These are phyloP conservation scores for Drosophila ercepeae DNA, from an alignment of 1,140 invertebrate genomes.

Conservation along the genomic window DNA sequence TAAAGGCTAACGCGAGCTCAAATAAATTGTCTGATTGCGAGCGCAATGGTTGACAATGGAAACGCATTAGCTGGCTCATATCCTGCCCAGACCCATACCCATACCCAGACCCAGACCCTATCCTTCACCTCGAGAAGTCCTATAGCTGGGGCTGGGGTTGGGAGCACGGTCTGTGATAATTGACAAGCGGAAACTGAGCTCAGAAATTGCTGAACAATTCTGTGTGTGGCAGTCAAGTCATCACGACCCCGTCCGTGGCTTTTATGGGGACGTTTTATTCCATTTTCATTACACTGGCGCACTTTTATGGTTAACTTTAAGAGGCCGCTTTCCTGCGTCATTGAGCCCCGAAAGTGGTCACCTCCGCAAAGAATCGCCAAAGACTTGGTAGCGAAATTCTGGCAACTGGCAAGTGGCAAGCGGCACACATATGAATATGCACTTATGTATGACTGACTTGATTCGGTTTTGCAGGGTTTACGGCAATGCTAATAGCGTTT, in stretches of 20 bases:
- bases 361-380: not conserved
- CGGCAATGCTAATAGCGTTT: conserved; percentile 73
- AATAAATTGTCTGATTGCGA: conserved; percentile 64
- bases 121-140: not conserved
- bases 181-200: not conserved
- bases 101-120: too few relatives aligned
- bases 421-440: conserved; percentile 19
- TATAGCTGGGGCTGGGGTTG: too few relatives aligned
- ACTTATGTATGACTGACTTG: conserved; percentile 26
- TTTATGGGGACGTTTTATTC: conserved; percentile 47
- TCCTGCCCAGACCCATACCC: too few relatives aligned
- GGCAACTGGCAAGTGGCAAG: conserved; percentile 44
- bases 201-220: conserved; percentile 15
- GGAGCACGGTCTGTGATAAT: not conserved
- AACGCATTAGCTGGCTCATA: conserved; percentile 57
- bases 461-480: conserved; percentile 64
- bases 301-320: conserved; percentile 64
- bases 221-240: conserved; percentile 11
- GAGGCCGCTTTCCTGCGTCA: conserved; percentile 50
- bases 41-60: conserved; percentile 64
- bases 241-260: conserved; percentile 7
- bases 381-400: conserved; percentile 39
- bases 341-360: conserved; percentile 21
- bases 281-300: conserved; percentile 35
- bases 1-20: conserved; percentile 66